Conservation (phyloP, 2,113 vertebrate species). For the Eurypyga helias region DNA sequence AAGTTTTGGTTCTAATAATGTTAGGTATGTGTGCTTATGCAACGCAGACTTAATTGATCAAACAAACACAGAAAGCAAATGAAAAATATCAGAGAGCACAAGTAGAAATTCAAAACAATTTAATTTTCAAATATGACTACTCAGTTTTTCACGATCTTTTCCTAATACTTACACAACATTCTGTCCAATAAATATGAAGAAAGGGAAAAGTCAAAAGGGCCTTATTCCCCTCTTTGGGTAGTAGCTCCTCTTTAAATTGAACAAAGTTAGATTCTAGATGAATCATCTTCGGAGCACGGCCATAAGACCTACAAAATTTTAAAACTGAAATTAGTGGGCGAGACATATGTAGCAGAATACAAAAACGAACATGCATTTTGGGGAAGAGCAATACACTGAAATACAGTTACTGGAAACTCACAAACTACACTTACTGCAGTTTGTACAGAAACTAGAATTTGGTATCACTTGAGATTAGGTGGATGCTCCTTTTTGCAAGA, state of each 20-base stretch:
- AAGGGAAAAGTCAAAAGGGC: slow-evolving; percentile 98
- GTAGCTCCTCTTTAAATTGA: slow-evolving; percentile 97
- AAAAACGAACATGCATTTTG: not conserved
- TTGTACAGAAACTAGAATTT: not conserved
- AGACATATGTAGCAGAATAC: not conserved
- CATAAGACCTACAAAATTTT: slow-evolving; percentile 86
- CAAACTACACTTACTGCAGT: not conserved
- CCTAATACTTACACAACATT: slow-evolving; percentile 92
- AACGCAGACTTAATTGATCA: not conserved
- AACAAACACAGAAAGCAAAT: not conserved
- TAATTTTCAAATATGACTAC: not conserved
- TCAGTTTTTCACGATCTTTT: not conserved
- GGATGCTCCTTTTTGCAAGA: not conserved
- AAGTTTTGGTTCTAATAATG: not conserved
- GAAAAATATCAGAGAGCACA: not conserved
- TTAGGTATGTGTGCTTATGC: not conserved
- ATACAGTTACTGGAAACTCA: not conserved
- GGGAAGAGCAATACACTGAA: not conserved
- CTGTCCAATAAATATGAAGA: slow-evolving; percentile 98
- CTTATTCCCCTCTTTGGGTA: slow-evolving; percentile 96
- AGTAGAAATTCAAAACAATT: not conserved
- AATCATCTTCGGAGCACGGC: slow-evolving; percentile 98
- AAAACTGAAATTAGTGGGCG: not conserved
- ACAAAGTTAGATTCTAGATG: slow-evolving; percentile 99
- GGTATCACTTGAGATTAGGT: not conserved